Evolutionary conservation across 2,888 invertebrate genomes (phyloP).

Genomic region (Agrotis ipsilon): DNA sequence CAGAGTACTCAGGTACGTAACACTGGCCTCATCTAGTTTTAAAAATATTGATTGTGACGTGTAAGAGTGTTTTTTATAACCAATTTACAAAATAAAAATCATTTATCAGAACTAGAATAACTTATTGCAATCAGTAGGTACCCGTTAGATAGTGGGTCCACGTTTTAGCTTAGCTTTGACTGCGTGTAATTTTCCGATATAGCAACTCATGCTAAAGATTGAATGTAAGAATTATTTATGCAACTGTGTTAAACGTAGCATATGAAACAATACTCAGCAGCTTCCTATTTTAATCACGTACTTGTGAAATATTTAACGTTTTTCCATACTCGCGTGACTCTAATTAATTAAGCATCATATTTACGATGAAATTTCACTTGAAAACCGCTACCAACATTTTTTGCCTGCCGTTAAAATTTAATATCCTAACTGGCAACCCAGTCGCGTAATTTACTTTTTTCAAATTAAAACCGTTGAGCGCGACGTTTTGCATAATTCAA

Average conservation of each 20-base stretch:
- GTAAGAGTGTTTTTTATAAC: too few relatives aligned
- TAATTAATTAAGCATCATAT: slow-evolving; percentile 52
- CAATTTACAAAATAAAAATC: too few relatives aligned
- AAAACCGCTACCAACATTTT: slow-evolving; percentile 34
- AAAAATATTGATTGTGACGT: too few relatives aligned
- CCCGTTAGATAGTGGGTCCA: too few relatives aligned
- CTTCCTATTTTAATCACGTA: slow-evolving; percentile 19
- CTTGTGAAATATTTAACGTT: slow-evolving; percentile 26
- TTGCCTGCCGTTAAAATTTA: slow-evolving; percentile 57
- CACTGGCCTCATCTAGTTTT: too few relatives aligned
- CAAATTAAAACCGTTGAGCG: slow-evolving; percentile 66
- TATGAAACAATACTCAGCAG: background rate
- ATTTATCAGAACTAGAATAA: too few relatives aligned
- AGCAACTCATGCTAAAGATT: background rate
- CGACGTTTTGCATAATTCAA: slow-evolving; percentile 72
- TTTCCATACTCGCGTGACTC: slow-evolving; percentile 40
- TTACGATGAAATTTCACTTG: slow-evolving; percentile 46
- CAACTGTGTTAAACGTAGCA: background rate
- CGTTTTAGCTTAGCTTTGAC: too few relatives aligned
- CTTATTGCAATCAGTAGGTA: too few relatives aligned
- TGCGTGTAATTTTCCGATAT: too few relatives aligned
- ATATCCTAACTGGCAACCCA: slow-evolving; percentile 64
- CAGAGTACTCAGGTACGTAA: too few relatives aligned
- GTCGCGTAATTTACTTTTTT: slow-evolving; percentile 67
- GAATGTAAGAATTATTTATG: background rate